Base-by-base conservation (phyloP, 2,113 vertebrate genomes). In the Mustela nigripes region DNA sequence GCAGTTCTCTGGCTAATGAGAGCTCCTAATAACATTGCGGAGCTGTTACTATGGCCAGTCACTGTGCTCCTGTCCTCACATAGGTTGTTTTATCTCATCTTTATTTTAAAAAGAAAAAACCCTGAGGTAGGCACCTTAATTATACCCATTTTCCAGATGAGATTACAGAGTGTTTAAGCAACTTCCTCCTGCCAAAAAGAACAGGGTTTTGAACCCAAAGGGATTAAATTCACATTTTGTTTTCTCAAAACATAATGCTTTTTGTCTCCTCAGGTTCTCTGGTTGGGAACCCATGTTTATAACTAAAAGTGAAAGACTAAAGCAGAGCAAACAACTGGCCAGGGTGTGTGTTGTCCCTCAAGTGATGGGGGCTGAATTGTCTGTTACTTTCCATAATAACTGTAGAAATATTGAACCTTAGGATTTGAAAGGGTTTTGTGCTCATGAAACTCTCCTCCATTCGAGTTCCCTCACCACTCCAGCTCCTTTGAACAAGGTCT, bases 1-100 rank as follows among this genome's bases (percentile, higher is more conserved):
- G 97, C 96, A 97, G 71, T 97, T 97, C 92, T 83, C 58, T 67
- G 95, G 28, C 56, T 98, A 95, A 94, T 95, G 88, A 95, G n/a
- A 91, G 97, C 97, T 60, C 58, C 78, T 86, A 96, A 96, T 83
- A 93, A 89, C 7, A 39, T 53, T 79, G 45, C 79, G 87, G 96
- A 94, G 53, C 71, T 73, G 31, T 63, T 86, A 78, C 26, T 10
- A 2, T 80, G 82, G 42, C 24, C 39, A 62, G 45, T 12, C 76
- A n/a, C 71, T 53, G 10, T 81, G n/a, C 63, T n/a, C 2, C 5
- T 50, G 36, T 58, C 14, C 48, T 63, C 58, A 65, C 1, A 1
- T 21, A 5, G 45, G 22, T 26, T 39, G 22, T 60, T 76, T 53
- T 60, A 80, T 85, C 81, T 85, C 36, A 60, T 60, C 36, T 90